Base-by-base conservation (phyloP, 2,888 invertebrate genomes). In the Caenorhabditis sp. region DNA sequence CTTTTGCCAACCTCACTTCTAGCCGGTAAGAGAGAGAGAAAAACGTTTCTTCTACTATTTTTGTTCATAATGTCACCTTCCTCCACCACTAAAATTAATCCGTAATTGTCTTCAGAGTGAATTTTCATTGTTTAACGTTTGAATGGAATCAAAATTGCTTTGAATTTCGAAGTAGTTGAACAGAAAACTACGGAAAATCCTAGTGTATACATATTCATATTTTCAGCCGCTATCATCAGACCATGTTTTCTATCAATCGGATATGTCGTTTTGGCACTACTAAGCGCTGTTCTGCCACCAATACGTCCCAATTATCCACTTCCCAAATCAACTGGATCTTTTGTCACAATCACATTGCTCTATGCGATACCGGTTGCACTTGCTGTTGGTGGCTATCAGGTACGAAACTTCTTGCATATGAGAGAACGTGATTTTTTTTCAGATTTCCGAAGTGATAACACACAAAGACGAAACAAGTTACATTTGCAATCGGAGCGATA, bases 171-270 rank as follows among this genome's bases (percentile, higher is more conserved):
- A n/a, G n/a, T n/a, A n/a, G n/a, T n/a, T n/a, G n/a, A n/a, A n/a
- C n/a, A n/a, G n/a, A n/a, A n/a, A n/a, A n/a, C n/a, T n/a, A n/a
- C n/a, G n/a, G n/a, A n/a, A n/a, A n/a, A n/a, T n/a, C n/a, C n/a
- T n/a, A n/a, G n/a, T n/a, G n/a, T n/a, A n/a, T n/a, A n/a, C n/a
- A 26, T 1, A 26, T 26, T 12, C 5, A 14, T 19, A 49, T 49
- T 78, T 76, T 61, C 70, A 81, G 83, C 81, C 37, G 84, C 83
- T n/a, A 59, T 84, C 26, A 64, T 87, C n/a, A 73, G 87, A 36
- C 87, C 87, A 10, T 75, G 79, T 51, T 74, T 84, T 27, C 37
- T 87, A 26, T 84, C 85, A n/a, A 70, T 82, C 14, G 69, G 77
- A 6, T 87, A 86, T 59, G 78, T 84, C 14, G 27, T 86, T 1